Evolutionary conservation across 53 echinoderm and acorn worm genomes (phyloP).

Genomic region (Paracentrotus lividus): DNA sequence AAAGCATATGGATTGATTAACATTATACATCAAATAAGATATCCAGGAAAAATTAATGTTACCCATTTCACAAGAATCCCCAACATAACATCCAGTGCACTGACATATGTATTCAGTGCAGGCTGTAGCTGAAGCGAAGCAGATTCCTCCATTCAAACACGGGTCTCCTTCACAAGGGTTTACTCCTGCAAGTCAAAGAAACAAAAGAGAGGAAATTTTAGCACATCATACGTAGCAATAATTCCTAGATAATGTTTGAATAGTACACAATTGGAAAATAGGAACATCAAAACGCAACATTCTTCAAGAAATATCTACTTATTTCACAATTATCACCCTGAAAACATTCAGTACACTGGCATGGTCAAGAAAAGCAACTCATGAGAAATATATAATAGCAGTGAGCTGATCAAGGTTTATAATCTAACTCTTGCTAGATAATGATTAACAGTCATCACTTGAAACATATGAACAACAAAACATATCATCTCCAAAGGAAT

Average conservation of each 20-base stretch:
- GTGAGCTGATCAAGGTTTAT: too few species aligned
- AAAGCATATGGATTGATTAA: too few species aligned
- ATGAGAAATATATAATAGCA: too few species aligned
- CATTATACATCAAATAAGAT: too few species aligned
- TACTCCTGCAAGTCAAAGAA: constrained; percentile 11
- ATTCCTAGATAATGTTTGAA: too few species aligned
- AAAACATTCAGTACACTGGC: neutral
- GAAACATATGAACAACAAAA: neutral
- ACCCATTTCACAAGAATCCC: constrained; percentile 75
- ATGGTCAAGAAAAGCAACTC: neutral
- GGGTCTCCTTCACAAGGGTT: constrained; percentile 67
- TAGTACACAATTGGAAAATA: too few species aligned
- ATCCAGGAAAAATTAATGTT: neutral
- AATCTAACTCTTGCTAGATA: too few species aligned
- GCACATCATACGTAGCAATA: too few species aligned
- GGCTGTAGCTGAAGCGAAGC: constrained; percentile 65
- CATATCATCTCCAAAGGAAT: neutral
- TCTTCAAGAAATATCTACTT: too few species aligned
- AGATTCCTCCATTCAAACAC: constrained; percentile 79
- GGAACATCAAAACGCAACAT: too few species aligned
- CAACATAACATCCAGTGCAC: constrained; percentile 76
- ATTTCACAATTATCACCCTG: too few species aligned
- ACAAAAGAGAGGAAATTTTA: neutral
- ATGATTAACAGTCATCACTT: too few species aligned
- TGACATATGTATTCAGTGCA: constrained; percentile 74